These are phyloP conservation scores for Platysteira castanea DNA, from an alignment of 2,113 vertebrate species.

Conservation along the genomic window DNA sequence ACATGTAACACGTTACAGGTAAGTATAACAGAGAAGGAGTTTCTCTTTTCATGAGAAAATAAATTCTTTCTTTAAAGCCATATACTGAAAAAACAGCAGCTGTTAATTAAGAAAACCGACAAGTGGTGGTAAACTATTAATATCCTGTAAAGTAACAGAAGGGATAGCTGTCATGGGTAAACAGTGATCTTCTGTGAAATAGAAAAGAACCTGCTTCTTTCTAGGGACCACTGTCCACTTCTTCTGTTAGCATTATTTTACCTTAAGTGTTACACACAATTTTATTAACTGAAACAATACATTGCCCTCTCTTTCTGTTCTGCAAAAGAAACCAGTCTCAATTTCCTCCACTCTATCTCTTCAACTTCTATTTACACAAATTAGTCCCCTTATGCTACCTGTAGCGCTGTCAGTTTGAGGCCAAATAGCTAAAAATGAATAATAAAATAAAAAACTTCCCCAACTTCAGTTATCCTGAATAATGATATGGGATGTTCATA, in stretches of 20 bases:
- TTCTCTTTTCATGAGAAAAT: neutral
- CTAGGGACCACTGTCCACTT: accelerated
- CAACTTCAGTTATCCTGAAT: neutral
- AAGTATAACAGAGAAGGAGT: neutral
- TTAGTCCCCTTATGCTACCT: neutral
- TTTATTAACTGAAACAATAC: neutral
- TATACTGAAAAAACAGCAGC: neutral
- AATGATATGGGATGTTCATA: neutral
- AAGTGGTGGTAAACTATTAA: neutral
- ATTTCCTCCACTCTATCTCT: neutral
- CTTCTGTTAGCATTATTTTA: neutral
- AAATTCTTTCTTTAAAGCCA: neutral
- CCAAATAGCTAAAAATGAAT: neutral
- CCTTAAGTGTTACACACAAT: neutral
- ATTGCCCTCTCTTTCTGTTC: neutral
- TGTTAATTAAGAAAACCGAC: neutral
- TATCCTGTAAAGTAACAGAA: neutral
- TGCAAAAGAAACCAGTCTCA: neutral
- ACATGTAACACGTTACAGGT: neutral
- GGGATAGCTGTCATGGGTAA: neutral
- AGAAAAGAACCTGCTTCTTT: neutral
- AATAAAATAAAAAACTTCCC: neutral
- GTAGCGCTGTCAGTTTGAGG: neutral
- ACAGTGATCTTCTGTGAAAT: neutral
- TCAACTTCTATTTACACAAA: neutral